phyloP scores from a whole-genome alignment of 2,888 invertebrate genomes.

The Formica aserva region DNA sequence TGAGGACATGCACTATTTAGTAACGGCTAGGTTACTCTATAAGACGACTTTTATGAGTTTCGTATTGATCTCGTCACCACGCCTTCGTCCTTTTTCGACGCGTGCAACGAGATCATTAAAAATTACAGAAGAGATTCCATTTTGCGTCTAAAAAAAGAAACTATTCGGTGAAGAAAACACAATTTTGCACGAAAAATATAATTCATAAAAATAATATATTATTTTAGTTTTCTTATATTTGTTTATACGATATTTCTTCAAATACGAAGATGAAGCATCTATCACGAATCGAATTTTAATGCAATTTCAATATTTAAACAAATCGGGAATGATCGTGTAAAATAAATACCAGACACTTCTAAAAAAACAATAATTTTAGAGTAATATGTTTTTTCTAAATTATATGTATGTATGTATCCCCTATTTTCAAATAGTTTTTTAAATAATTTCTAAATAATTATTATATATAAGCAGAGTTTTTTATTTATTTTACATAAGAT shows the following conservation, averaged over 20 bases:
- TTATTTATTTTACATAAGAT: constrained; percentile 8
- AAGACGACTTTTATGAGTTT: constrained; percentile 24
- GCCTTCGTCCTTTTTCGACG: constrained; percentile 4
- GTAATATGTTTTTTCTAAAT: not conserved
- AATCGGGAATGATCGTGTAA: not conserved
- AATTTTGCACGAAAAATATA: not conserved
- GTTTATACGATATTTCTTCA: not conserved
- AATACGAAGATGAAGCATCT: not conserved
- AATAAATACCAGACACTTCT: not conserved
- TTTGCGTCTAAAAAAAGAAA: not conserved
- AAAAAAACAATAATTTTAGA: not conserved
- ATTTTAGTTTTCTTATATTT: constrained; percentile 1
- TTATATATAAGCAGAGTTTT: not conserved
- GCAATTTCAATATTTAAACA: not conserved
- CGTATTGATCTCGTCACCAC: constrained; percentile 8
- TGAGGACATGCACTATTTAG: not conserved
- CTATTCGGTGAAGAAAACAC: not conserved
- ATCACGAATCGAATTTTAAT: not conserved
- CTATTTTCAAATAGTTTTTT: not conserved
- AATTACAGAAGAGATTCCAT: not conserved
- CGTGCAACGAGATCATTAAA: not conserved
- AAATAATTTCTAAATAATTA: not conserved
- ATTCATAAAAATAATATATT: not conserved
- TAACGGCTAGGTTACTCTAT: not conserved
- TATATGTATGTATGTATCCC: not conserved